phyloP scores from a whole-genome alignment of 2,888 invertebrate species.

The Linhomoeus sp. region DNA sequence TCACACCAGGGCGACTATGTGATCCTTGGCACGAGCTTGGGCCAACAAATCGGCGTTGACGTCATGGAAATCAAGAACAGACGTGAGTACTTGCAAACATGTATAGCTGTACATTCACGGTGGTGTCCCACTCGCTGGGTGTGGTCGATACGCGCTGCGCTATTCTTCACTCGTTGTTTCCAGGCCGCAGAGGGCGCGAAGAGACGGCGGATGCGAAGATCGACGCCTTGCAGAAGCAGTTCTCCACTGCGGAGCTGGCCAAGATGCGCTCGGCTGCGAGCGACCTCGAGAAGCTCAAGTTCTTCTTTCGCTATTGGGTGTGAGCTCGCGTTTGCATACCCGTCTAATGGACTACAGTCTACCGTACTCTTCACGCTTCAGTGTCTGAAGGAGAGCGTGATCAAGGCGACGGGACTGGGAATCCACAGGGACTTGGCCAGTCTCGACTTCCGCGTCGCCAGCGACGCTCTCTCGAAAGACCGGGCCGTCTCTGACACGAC shows the following conservation, averaged over 20 bases:
- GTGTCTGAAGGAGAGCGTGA: slow-evolving; percentile 25
- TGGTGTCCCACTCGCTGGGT: no score
- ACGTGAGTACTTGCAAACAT: slow-evolving; percentile 8
- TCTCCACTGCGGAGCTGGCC: slow-evolving; percentile 18
- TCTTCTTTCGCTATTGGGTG: slow-evolving; percentile 25
- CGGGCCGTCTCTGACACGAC: no score
- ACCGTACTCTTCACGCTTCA: slow-evolving; percentile 8
- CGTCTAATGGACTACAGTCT: neutral
- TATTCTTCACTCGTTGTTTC: no score
- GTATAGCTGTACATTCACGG: no score
- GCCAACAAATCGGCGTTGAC: slow-evolving; percentile 21
- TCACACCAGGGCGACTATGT: slow-evolving; percentile 26
- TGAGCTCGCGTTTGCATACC: neutral
- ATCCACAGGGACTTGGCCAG: slow-evolving; percentile 20
- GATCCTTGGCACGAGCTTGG: slow-evolving; percentile 22
- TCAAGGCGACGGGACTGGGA: slow-evolving; percentile 26
- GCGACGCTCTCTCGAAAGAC: no score
- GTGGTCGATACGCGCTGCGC: no score
- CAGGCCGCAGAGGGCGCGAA: slow-evolving; percentile 7
- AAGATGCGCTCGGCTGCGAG: slow-evolving; percentile 21
- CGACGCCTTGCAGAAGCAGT: slow-evolving; percentile 22
- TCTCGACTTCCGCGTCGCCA: slow-evolving; percentile 20
- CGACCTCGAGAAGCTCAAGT: slow-evolving; percentile 24
- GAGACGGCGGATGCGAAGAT: slow-evolving; percentile 25
- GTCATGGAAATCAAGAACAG: slow-evolving; percentile 22